phyloP scores from a whole-genome alignment of 2,113 vertebrate species.

The Mixornis gularis region DNA sequence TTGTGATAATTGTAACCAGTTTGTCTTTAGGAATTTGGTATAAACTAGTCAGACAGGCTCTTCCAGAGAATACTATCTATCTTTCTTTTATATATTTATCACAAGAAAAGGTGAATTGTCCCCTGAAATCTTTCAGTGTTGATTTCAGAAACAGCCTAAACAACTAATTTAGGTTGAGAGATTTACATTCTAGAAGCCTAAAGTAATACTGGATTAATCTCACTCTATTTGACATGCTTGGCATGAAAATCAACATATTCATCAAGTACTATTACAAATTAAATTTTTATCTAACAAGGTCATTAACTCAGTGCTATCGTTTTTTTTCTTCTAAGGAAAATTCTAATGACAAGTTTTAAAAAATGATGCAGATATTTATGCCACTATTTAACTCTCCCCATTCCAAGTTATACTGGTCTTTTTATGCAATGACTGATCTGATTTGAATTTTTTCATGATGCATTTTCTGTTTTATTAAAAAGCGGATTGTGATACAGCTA shows the following conservation, averaged over 20 bases:
- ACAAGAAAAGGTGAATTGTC: not conserved
- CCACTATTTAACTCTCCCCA: not conserved
- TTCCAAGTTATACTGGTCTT: not conserved
- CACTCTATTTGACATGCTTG: slow-evolving; percentile 17
- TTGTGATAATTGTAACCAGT: not conserved
- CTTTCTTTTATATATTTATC: not conserved
- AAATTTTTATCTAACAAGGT: not conserved
- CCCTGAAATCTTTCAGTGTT: not conserved
- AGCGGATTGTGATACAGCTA: not conserved
- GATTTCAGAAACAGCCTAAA: slow-evolving; percentile 13
- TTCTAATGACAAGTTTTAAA: not conserved
- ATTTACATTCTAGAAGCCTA: not conserved
- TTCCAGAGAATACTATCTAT: not conserved
- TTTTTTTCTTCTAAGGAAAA: not conserved
- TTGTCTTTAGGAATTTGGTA: not conserved
- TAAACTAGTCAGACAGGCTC: not conserved
- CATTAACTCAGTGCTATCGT: not conserved
- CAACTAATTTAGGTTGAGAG: not conserved
- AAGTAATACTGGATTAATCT: not conserved
- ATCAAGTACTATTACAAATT: not conserved
- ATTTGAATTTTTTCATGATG: not conserved
- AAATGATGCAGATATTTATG: not conserved
- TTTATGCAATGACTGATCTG: not conserved
- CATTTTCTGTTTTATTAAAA: not conserved
- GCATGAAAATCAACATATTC: not conserved